These are phyloP conservation scores for Eupsilia transversa DNA, from an alignment of 2,888 invertebrate species.

Conservation along the genomic window DNA sequence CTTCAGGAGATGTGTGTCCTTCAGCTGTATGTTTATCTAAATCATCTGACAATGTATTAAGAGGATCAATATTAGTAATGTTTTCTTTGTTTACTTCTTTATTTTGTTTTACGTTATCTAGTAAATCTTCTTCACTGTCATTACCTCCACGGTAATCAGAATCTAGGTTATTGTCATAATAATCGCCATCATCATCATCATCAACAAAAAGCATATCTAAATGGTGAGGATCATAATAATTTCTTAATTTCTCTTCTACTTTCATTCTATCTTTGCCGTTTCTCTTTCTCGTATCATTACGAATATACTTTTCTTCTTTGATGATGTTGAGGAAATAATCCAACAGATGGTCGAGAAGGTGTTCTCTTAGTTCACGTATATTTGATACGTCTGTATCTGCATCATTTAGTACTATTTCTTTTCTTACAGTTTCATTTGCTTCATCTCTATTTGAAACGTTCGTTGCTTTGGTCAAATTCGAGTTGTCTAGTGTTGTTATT, in stretches of 20 bases:
- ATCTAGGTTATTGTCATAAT: conserved; percentile 3
- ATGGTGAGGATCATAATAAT: conserved; percentile 55
- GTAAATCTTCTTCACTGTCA: conserved; percentile 7
- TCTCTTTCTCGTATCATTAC: conserved; percentile 44
- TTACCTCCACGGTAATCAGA: not conserved
- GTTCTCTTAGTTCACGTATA: conserved; percentile 49
- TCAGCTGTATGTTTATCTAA: not conserved
- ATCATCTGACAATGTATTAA: not conserved
- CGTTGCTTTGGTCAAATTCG: not conserved
- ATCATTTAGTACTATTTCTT: not conserved
- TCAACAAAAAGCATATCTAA: conserved; percentile 29
- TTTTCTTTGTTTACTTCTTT: not conserved
- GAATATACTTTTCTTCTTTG: conserved; percentile 40
- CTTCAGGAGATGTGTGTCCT: not conserved
- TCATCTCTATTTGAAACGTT: not conserved
- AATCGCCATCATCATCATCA: conserved; percentile 21
- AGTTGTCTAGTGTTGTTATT: not conserved
- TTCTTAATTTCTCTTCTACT: conserved; percentile 55
- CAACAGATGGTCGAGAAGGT: conserved; percentile 56
- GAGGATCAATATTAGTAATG: not conserved
- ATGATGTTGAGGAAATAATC: conserved; percentile 61
- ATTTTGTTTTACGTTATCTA: not conserved
- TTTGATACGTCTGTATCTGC: conserved; percentile 27
- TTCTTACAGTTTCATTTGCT: not conserved
- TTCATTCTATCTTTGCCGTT: conserved; percentile 45